A percentile compares a stretch with the other conserved stretches of the same genome.
phyloP scores from a whole-genome alignment of 2,888 invertebrate genomes.

The Mellilla xanthometata region DNA sequence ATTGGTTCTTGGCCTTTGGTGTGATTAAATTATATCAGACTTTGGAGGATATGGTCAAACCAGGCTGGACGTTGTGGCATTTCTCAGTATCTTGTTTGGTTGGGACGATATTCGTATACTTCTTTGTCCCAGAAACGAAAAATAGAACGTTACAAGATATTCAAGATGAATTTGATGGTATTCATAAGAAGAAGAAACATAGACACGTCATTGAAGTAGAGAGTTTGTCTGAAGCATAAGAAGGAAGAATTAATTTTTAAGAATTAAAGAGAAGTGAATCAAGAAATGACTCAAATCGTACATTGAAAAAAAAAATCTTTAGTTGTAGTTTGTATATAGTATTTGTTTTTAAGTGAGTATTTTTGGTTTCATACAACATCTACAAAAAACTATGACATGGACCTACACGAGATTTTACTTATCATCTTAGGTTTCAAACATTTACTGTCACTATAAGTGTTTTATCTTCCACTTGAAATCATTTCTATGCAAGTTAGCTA shows the following conservation, averaged over 20 bases:
- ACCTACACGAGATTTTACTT: no score
- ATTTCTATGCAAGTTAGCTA: no score
- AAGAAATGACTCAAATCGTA: no score
- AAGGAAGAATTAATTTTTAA: no score
- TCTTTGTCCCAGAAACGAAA: conserved; percentile 87
- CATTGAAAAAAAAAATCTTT: no score
- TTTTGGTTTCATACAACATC: no score
- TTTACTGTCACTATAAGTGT: no score
- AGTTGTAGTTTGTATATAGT: no score
- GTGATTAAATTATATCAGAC: conserved; percentile 85
- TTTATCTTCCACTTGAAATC: no score
- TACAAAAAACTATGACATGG: no score
- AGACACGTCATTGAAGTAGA: conserved; percentile 74
- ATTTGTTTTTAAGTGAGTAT: no score
- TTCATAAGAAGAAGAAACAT: conserved; percentile 64
- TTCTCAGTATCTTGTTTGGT: conserved; percentile 84
- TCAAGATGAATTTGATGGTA: conserved; percentile 76
- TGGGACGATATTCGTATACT: conserved; percentile 84
- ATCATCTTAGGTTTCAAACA: no score
- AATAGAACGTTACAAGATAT: conserved; percentile 81
- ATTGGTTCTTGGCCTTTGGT: conserved; percentile 86
- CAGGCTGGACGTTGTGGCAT: conserved; percentile 85
- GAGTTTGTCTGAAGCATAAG: conserved; percentile 54
- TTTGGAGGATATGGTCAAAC: conserved; percentile 77
- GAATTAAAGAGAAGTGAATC: conserved; percentile 28